These are phyloP conservation scores for Callyntrura guangdongensis DNA, from an alignment of 2,888 invertebrate genomes.

Conservation along the genomic window DNA sequence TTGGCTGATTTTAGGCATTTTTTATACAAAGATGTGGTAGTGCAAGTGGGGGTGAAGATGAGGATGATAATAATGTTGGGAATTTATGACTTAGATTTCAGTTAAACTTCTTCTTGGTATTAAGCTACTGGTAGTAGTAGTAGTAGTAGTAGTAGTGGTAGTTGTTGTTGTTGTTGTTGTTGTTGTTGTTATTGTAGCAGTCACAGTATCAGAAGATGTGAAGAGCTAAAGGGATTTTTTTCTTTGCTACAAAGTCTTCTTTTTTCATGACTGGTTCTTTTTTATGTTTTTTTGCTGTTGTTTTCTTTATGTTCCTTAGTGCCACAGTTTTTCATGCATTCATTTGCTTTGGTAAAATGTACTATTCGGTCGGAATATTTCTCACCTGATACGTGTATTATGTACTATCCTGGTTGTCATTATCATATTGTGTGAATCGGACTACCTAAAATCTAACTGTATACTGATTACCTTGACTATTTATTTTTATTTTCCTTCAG, in stretches of 20 bases:
- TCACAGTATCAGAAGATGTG: background rate
- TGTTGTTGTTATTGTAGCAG: background rate
- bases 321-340: conserved; percentile 58
- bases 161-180: background rate
- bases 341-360: background rate
- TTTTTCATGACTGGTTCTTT: conserved; percentile 42
- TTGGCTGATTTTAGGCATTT: conserved; percentile 51
- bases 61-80: conserved; percentile 2
- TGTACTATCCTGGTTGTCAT: conserved; percentile 1
- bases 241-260: background rate
- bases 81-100: conserved; percentile 10
- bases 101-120: background rate
- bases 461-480: background rate
- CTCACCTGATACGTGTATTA: conserved; percentile 22
- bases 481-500: background rate
- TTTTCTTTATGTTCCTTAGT: conserved; percentile 40
- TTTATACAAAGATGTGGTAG: background rate
- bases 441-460: conserved; percentile 31
- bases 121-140: conserved; percentile 2
- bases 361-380: conserved; percentile 36
- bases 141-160: background rate
- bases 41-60: conserved; percentile 3
- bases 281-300: background rate
- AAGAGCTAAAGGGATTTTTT: conserved; percentile 8
- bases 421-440: conserved; percentile 38